These are phyloP conservation scores for Rhizomys pruinosus DNA, from an alignment of 2,113 vertebrate genomes.

Conservation along the genomic window DNA sequence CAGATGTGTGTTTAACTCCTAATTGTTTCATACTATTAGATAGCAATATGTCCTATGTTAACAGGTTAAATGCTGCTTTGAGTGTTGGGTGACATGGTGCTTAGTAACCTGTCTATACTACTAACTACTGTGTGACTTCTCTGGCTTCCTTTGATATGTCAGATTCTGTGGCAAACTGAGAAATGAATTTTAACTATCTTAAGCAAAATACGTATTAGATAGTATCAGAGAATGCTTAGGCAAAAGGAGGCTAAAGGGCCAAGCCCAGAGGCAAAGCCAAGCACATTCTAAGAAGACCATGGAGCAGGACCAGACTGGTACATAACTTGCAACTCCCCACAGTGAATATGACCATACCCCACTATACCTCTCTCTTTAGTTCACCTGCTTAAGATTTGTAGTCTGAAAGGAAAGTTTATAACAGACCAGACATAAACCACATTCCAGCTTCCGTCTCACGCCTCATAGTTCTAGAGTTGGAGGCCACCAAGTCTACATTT, in stretches of 20 bases:
- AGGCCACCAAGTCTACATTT: conserved; percentile 18
- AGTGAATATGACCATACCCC: background rate
- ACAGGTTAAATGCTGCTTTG: background rate
- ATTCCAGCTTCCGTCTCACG: conserved; percentile 23
- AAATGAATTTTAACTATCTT: conserved; percentile 62
- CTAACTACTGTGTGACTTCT: conserved; percentile 43
- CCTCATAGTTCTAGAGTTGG: conserved; percentile 28
- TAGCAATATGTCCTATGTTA: conserved; percentile 12
- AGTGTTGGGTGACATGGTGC: background rate
- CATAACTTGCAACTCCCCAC: background rate
- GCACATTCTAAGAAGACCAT: background rate
- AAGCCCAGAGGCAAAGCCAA: background rate
- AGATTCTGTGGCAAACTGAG: conserved; percentile 49
- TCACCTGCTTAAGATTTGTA: conserved; percentile 23
- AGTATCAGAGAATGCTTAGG: conserved; percentile 6
- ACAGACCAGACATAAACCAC: background rate
- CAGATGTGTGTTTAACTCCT: conserved; percentile 50
- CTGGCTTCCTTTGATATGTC: conserved; percentile 24
- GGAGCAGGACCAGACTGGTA: background rate
- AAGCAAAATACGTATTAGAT: conserved; percentile 46
- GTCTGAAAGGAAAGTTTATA: background rate
- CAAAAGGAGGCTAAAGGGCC: background rate
- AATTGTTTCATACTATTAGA: conserved; percentile 56
- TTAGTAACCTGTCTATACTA: background rate
- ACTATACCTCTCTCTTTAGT: background rate